Evolutionary conservation across 2,797 vertebrate species (phyloP), one percentile per base, ranked within the genome.

Genomic region (Oophaga sylvatica): DNA sequence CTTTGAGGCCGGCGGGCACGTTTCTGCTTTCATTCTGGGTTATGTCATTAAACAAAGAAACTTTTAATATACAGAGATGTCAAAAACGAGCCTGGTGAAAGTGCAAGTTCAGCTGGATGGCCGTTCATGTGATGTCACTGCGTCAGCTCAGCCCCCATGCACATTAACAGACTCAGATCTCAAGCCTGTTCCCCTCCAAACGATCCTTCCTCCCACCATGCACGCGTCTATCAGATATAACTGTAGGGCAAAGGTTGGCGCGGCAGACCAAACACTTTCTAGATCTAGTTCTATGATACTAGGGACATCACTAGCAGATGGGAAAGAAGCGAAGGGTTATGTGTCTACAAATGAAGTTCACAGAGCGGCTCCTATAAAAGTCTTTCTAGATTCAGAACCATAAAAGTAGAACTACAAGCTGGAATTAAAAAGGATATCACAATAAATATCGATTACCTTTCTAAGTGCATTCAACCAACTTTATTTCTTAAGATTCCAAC

Each of bases 31-130:
- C 8, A 68, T 48, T 53, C 63, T 76, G 82, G 68, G 31, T 84
- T 26, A 60, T 75, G 70, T 76, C 82, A 83, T 84, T 84, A 84
- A 7, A 62, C 31, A 41, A 84, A 76, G 70, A 84, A 45, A 75
- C 68, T 29, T 62, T 84, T 75, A 84, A 84, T 63, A 45, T 68
- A 71, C 29, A 41, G 82, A 75, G 57, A 41, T 60, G 68, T 71
- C 13, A 83, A 60, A 60, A 57, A 82, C 4, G 15, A 83, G n/a
- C 53, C 26, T 84, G 83, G 71, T 59, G 76, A 76, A 76, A 19
- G 71, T 63, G 71, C 57, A 63, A 84, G n/a, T 57, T 84, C 9
- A 84, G 75, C 35, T 75, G 26, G 29, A 76, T 62, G 60, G 68
- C 56, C 3, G 9, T 11, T n/a, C 60, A 11, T 15, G 70, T 63